These are phyloP conservation scores for Lasioglossum leucozonium DNA, from an alignment of 2,888 invertebrate genomes.

Conservation along the genomic window DNA sequence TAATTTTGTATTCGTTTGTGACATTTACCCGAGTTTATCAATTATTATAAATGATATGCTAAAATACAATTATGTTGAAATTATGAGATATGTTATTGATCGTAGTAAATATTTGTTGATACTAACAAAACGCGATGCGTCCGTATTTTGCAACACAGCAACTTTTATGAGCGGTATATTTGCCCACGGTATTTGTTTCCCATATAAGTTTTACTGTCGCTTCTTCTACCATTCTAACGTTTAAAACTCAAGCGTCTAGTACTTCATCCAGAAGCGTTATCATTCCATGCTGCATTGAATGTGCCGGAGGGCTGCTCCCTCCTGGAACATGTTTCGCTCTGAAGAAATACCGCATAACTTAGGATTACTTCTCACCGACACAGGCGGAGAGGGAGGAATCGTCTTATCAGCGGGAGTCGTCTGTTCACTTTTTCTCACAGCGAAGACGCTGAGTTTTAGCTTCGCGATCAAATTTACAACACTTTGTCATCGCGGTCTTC, in stretches of 20 bases:
- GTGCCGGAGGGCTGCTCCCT: conserved; percentile 23
- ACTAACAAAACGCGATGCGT: background rate
- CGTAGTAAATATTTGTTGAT: background rate
- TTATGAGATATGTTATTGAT: background rate
- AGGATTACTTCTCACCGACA: conserved; percentile 70
- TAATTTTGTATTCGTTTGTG: too few relatives aligned
- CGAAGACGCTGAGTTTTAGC: conserved; percentile 48
- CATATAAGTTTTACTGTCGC: background rate
- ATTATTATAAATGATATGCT: too few relatives aligned
- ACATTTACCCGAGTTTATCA: too few relatives aligned
- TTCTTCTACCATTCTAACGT: background rate
- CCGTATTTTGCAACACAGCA: background rate
- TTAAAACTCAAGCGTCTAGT: conserved; percentile 17
- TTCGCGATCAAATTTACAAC: conserved; percentile 55
- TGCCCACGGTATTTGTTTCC: background rate
- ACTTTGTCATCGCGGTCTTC: conserved; percentile 52
- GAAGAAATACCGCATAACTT: conserved; percentile 69
- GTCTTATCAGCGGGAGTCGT: conserved; percentile 69
- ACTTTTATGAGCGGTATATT: background rate
- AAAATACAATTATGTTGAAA: too few relatives aligned
- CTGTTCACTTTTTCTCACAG: conserved; percentile 57
- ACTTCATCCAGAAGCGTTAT: conserved; percentile 20
- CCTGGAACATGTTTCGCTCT: conserved; percentile 40
- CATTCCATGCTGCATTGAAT: conserved; percentile 38
- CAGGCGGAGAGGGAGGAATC: conserved; percentile 61